These are phyloP conservation scores for Fistularia commersonii DNA, from an alignment of 2,797 vertebrate species.

Conservation along the genomic window DNA sequence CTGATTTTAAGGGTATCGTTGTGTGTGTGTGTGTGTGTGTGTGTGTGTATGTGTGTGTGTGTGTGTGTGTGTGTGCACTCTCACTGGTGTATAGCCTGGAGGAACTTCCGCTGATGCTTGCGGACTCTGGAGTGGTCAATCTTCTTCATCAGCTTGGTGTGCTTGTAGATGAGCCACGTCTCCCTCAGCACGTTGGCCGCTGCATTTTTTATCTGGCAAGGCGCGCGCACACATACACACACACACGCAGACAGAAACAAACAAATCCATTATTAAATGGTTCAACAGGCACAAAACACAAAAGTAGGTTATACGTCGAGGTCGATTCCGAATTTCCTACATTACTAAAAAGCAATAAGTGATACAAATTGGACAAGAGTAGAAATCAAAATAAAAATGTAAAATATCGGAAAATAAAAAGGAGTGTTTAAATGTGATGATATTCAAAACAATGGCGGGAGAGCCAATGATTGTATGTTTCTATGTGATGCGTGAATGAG, in stretches of 20 bases:
- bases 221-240: conserved; percentile 55
- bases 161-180: conserved; percentile 99
- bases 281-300: conserved; percentile 65
- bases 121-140: conserved; percentile 97
- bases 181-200: conserved; percentile 98
- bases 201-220: conserved; percentile 99
- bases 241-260: conserved; percentile 19
- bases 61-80: conserved; percentile 41
- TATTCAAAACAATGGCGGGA: too few species aligned
- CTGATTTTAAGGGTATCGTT: too few species aligned
- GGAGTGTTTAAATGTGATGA: too few species aligned
- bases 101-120: conserved; percentile 98
- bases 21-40: conserved; percentile 29
- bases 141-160: conserved; percentile 96
- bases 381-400: too few species aligned
- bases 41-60: neutral
- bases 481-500: too few species aligned
- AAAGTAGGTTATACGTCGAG: too few species aligned
- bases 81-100: conserved; percentile 99
- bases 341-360: too few species aligned
- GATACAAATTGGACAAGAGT: too few species aligned
- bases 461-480: too few species aligned
- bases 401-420: too few species aligned
- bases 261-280: conserved; percentile 61
- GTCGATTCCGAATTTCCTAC: too few species aligned